Percentiles rank a stretch among this genome's conserved stretches.
Evolutionary conservation across 2,888 invertebrate genomes (phyloP).

Genomic region (Synergus laeviventris): DNA sequence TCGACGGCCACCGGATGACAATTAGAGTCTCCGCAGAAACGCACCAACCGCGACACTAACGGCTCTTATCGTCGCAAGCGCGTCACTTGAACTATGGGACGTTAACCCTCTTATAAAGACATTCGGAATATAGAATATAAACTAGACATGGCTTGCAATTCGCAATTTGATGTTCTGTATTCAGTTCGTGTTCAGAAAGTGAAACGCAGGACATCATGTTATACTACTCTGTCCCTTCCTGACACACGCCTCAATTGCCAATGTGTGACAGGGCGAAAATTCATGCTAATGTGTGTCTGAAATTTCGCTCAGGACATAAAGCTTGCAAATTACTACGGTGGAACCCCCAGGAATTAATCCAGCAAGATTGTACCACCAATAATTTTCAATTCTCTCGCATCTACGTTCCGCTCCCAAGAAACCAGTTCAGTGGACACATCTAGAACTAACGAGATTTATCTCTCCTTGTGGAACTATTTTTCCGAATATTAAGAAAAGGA

Average conservation of each 20-base stretch:
- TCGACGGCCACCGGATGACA: slow-evolving; percentile 42
- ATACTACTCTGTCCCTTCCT: slow-evolving; percentile 20
- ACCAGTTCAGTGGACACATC: slow-evolving; percentile 16
- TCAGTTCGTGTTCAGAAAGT: slow-evolving; percentile 21
- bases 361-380: slow-evolving; percentile 19
- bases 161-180: slow-evolving; percentile 9
- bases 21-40: slow-evolving; percentile 40
- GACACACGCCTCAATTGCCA: slow-evolving; percentile 21
- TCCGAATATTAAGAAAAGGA: background rate
- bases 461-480: background rate
- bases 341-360: slow-evolving; percentile 26
- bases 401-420: background rate
- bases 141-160: background rate
- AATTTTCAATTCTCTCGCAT: slow-evolving; percentile 29
- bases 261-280: slow-evolving; percentile 34
- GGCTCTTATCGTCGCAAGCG: slow-evolving; percentile 26
- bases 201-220: slow-evolving; percentile 24
- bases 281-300: slow-evolving; percentile 39
- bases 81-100: slow-evolving; percentile 25
- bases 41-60: slow-evolving; percentile 38
- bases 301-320: slow-evolving; percentile 25
- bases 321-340: slow-evolving; percentile 25
- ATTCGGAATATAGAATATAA: background rate
- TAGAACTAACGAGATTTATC: slow-evolving; percentile 29
- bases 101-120: slow-evolving; percentile 35